phyloP scores from a whole-genome alignment of 1,140 invertebrate genomes.

The Kradibia gibbosae region DNA sequence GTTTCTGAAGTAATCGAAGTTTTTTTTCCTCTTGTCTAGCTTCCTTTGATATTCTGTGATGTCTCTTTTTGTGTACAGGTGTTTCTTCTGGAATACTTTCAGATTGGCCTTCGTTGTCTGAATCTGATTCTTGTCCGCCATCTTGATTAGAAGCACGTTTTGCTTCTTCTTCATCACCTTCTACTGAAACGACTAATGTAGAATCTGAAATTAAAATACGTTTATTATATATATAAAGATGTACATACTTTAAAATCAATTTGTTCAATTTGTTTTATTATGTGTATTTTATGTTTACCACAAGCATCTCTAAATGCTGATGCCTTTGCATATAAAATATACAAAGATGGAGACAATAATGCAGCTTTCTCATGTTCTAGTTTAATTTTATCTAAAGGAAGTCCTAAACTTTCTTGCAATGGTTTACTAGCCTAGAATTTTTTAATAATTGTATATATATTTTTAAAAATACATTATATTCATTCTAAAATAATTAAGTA shows the following conservation, averaged over 20 bases:
- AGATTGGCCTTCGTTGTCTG: conserved; percentile 75
- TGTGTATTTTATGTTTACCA: conserved; percentile 71
- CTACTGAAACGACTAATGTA: conserved; percentile 75
- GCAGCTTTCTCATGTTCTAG: conserved; percentile 83
- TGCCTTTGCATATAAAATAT: conserved; percentile 89
- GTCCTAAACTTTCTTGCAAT: conserved; percentile 88
- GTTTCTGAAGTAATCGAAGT: conserved; percentile 79
- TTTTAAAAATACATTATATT: too few relatives aligned
- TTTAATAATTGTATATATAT: too few relatives aligned
- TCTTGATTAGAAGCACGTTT: conserved; percentile 77
- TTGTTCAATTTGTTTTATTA: background rate
- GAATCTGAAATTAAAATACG: conserved; percentile 67
- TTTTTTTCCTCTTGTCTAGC: conserved; percentile 79
- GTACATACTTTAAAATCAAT: conserved; percentile 33
- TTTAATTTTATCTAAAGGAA: conserved; percentile 84
- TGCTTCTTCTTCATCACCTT: conserved; percentile 88
- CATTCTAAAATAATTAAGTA: too few relatives aligned
- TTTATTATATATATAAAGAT: conserved; percentile 4
- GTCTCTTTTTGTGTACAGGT: conserved; percentile 76
- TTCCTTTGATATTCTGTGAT: conserved; percentile 75
- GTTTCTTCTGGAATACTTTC: conserved; percentile 72
- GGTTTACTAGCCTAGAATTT: conserved; percentile 85
- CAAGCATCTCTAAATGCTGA: conserved; percentile 87
- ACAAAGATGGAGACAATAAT: conserved; percentile 86
- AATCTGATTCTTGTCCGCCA: conserved; percentile 77